phyloP scores from a whole-genome alignment of 2,797 vertebrate genomes.

The Hafferia zeledoni region DNA sequence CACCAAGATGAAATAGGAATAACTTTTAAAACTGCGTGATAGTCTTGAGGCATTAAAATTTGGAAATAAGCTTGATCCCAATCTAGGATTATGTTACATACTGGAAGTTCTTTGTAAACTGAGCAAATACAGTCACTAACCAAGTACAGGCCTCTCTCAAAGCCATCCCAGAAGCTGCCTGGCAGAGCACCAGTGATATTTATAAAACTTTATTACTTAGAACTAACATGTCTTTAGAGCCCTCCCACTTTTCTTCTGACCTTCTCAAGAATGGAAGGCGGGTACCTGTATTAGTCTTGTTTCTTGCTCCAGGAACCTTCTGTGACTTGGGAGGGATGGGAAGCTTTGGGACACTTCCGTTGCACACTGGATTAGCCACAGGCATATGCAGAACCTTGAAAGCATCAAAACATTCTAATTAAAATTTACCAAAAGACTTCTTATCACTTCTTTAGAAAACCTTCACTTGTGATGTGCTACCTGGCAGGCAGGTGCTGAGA shows the following conservation, averaged over 20 bases:
- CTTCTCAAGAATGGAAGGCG: background rate
- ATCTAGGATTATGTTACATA: background rate
- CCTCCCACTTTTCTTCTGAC: background rate
- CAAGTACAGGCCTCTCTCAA: background rate
- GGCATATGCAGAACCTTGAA: slow-evolving; percentile 81
- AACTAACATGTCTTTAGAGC: background rate
- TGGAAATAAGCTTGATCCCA: background rate
- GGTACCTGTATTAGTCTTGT: slow-evolving; percentile 73
- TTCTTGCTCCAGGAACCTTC: slow-evolving; percentile 71
- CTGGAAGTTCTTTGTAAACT: background rate
- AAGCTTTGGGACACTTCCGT: slow-evolving; percentile 75
- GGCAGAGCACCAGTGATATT: background rate
- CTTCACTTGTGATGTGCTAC: slow-evolving; percentile 70
- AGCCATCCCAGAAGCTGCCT: background rate
- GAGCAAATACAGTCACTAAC: background rate
- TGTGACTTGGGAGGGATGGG: slow-evolving; percentile 78
- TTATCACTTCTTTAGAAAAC: background rate
- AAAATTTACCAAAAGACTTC: background rate
- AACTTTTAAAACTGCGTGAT: background rate
- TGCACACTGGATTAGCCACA: slow-evolving; percentile 76
- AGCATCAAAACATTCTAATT: background rate
- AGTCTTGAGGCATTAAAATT: background rate
- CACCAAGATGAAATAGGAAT: background rate
- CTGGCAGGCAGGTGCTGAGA: slow-evolving; percentile 88
- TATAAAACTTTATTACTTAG: background rate